A percentile compares a stretch with the other conserved stretches of the same genome.
Evolutionary conservation across 2,797 vertebrate genomes (phyloP).

Genomic region (Poeciliopsis turneri): DNA sequence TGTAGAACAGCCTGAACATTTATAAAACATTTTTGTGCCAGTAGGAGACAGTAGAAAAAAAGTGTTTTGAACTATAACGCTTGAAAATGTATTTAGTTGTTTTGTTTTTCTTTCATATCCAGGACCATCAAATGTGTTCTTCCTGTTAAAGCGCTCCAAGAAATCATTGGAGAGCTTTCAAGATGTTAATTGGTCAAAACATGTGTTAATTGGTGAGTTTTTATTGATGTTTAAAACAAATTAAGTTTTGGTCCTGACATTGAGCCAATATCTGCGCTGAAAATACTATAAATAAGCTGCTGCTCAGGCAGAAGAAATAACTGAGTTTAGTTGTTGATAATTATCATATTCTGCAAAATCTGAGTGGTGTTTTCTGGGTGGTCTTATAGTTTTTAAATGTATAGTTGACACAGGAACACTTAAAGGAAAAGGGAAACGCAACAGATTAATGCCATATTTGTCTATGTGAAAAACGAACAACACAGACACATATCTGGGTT

Average conservation of each 20-base stretch:
- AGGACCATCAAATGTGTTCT: not conserved
- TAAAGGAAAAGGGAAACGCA: not conserved
- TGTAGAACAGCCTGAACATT: not conserved
- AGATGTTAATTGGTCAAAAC: not conserved
- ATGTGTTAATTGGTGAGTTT: not conserved
- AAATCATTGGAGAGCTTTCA: not conserved
- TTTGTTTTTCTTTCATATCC: not conserved
- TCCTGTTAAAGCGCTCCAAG: not conserved
- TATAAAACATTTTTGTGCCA: not conserved
- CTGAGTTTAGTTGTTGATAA: not conserved
- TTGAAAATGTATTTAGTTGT: not conserved
- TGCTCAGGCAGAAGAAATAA: not conserved
- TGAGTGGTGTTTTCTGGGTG: not conserved
- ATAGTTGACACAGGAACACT: not conserved
- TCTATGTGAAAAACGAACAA: not conserved
- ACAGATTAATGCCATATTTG: not conserved
- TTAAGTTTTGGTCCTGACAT: not conserved
- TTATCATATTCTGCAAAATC: not conserved
- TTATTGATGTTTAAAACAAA: not conserved
- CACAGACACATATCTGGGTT: not conserved
- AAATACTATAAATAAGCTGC: not conserved
- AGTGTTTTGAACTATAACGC: not conserved
- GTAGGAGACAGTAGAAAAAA: not conserved
- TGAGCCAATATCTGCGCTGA: not conserved
- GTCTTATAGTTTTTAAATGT: not conserved